phyloP scores from a whole-genome alignment of 2,888 invertebrate species.

The Eupithecia centaureata region DNA sequence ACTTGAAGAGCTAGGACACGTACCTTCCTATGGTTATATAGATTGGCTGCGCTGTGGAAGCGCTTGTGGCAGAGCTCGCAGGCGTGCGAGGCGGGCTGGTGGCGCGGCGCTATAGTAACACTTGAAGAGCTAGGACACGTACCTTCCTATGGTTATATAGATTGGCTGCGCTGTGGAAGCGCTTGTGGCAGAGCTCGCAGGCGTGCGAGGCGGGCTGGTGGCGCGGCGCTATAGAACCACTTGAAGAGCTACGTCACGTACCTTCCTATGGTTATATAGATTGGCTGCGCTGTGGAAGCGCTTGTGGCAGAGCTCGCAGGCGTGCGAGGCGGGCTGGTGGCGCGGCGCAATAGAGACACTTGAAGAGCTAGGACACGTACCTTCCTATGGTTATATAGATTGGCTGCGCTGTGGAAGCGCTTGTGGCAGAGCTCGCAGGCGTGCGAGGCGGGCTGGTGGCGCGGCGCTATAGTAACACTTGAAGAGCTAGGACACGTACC shows the following conservation, averaged over 20 bases:
- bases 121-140: too few species aligned
- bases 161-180: constrained; percentile 12
- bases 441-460: constrained; percentile 10
- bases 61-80: constrained; percentile 21
- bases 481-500: too few species aligned
- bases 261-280: constrained; percentile 14
- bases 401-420: constrained; percentile 10
- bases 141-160: constrained; percentile 17
- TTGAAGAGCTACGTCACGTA: too few species aligned
- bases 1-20: too few species aligned
- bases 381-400: constrained; percentile 13
- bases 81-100: constrained; percentile 13
- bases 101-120: too few species aligned
- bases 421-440: constrained; percentile 22
- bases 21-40: constrained; percentile 15
- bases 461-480: too few species aligned
- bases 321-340: constrained; percentile 10
- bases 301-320: constrained; percentile 22
- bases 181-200: constrained; percentile 21
- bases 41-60: constrained; percentile 14
- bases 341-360: too few species aligned
- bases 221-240: too few species aligned
- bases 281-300: constrained; percentile 13
- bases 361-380: too few species aligned
- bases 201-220: constrained; percentile 14